Evolutionary conservation across 1,140 invertebrate species (phyloP), one percentile per base, ranked within the genome.

Genomic region (Anastrepha obliqua): DNA sequence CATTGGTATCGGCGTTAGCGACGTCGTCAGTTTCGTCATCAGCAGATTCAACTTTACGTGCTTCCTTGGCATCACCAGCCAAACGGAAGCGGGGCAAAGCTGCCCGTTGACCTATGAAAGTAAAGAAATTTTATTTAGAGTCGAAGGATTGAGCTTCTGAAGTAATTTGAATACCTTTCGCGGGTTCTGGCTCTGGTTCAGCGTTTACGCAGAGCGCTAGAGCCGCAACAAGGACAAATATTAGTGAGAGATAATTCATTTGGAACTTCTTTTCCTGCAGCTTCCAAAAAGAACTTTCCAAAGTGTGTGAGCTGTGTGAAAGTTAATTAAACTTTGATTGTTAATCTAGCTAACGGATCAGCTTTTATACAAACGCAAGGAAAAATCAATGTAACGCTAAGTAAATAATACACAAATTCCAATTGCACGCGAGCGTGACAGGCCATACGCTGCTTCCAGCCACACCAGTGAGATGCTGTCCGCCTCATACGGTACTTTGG

Each of bases 221-320:
- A n/a, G 42, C 11, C 78, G 78, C 58, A 88, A 86, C 42, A 9
- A 92, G 86, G 20, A 90, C 15, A 6, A 89, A 78, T 17, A 86
- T 78, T 64, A 89, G 13, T 62, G 74, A 15, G 47, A 20, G 17
- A 81, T 20, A 55, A 8, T 29, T 55, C 74, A 81, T 81, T 81
- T 55, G 74, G 47, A 81, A 74, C 67, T 81, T 47, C 74, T 81
- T 81, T 20, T 58, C 47, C 44, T 29, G 3, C 7, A n/a, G 6
- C 47, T 7, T n/a, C 2, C 15, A 42, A 64, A 88, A 88, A 88
- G 85, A 88, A 86, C 87, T 88, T 86, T 88, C 70, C 65, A 86
- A 88, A 58, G 58, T 44, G 8, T 60, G 58, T 51, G 85, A 29
- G 39, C 85, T 13, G 20, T n/a, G 20, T 42, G 85, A 86, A 62